Conservation (phyloP, 2,888 invertebrate species). For the Galerucella pusilla region DNA sequence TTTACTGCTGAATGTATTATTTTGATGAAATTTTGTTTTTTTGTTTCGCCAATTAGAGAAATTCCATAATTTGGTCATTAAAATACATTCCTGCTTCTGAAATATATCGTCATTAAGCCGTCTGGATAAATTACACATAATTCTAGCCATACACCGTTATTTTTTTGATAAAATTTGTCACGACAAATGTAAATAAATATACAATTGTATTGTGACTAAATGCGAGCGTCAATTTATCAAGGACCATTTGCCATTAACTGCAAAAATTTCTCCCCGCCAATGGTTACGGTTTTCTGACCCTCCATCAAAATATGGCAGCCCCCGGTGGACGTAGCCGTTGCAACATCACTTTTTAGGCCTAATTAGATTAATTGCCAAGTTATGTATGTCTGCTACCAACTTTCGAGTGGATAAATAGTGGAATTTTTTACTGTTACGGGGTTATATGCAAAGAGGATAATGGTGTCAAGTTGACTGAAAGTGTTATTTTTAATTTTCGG, state of each 20-base stretch:
- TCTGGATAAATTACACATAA: too few relatives aligned
- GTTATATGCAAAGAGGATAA: neutral
- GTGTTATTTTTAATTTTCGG: slow-evolving; percentile 7
- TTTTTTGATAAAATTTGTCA: neutral
- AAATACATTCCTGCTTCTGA: too few relatives aligned
- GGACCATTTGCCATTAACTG: neutral
- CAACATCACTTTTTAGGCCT: slow-evolving; percentile 41
- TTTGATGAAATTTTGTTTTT: too few relatives aligned
- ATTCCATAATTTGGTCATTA: too few relatives aligned
- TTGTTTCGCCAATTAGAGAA: too few relatives aligned
- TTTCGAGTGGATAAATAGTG: slow-evolving; percentile 26
- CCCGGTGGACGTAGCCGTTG: slow-evolving; percentile 32
- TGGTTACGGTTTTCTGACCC: slow-evolving; percentile 25
- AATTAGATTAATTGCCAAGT: slow-evolving; percentile 42
- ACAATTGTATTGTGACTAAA: neutral
- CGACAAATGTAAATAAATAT: neutral
- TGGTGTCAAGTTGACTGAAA: neutral
- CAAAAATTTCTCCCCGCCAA: slow-evolving; percentile 4
- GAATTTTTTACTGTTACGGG: slow-evolving; percentile 1
- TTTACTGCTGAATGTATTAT: too few relatives aligned
- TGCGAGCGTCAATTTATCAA: neutral
- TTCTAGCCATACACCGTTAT: too few relatives aligned
- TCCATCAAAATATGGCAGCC: slow-evolving; percentile 46
- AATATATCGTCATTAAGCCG: too few relatives aligned
- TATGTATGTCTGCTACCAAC: slow-evolving; percentile 26